Evolutionary conservation across 30 jellyfish, hydroid and myxozoan genomes (phyloP).

Genomic region (Phacellophora camtschatica): DNA sequence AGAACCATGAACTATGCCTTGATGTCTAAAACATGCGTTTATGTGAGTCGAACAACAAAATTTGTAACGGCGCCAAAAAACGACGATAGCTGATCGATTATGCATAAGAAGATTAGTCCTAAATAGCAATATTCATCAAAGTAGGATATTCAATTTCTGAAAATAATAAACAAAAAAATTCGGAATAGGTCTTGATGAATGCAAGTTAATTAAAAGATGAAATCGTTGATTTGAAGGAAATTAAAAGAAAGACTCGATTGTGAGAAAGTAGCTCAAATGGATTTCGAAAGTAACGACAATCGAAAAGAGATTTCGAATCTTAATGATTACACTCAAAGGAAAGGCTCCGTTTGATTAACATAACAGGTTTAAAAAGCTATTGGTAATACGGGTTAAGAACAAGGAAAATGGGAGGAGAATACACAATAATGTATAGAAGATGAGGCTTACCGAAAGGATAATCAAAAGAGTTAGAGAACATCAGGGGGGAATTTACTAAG

Average conservation of each 20-base stretch:
- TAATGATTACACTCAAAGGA: too few relatives aligned
- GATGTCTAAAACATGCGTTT: too few relatives aligned
- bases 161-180: not conserved
- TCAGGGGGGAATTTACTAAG: not conserved
- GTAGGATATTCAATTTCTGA: not conserved
- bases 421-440: not conserved
- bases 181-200: not conserved
- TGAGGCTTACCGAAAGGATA: not conserved
- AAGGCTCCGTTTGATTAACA: too few relatives aligned
- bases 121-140: not conserved
- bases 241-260: too few relatives aligned
- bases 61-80: constrained; percentile 1
- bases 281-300: too few relatives aligned
- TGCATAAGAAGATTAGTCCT: not conserved
- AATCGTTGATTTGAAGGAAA: too few relatives aligned
- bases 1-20: too few relatives aligned
- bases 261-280: too few relatives aligned
- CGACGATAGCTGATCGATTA: not conserved
- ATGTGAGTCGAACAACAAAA: too few relatives aligned
- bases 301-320: too few relatives aligned
- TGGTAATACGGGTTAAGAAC: too few relatives aligned
- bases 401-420: not conserved
- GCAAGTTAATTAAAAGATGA: not conserved
- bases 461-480: not conserved
- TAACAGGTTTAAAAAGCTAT: too few relatives aligned